A percentile compares a stretch with the other conserved stretches of the same genome.
Evolutionary conservation across 53 echinoderm and acorn worm genomes (phyloP).

Genomic region (Temnopleurus reevesii): DNA sequence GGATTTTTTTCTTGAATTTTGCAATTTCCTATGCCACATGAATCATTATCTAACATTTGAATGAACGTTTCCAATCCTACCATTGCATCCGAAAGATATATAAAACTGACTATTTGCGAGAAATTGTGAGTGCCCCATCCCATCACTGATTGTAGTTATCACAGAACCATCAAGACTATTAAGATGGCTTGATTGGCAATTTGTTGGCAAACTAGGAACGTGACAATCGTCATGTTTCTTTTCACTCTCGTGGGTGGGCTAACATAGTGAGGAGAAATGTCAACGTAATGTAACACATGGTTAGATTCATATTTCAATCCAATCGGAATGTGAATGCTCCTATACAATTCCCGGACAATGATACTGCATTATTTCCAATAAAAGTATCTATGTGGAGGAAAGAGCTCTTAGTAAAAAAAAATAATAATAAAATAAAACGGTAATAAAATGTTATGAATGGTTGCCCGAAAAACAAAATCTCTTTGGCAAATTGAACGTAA

Average conservation of each 20-base stretch:
- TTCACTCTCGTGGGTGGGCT: neutral
- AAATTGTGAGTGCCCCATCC: neutral
- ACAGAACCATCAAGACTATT: neutral
- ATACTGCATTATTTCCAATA: too few relatives aligned
- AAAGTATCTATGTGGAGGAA: too few relatives aligned
- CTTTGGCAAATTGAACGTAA: too few relatives aligned
- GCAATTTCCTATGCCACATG: neutral
- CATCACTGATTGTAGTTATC: neutral
- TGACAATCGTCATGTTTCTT: neutral
- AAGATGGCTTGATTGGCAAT: slow-evolving; percentile 6
- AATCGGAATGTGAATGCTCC: too few relatives aligned
- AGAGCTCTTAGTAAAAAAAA: too few relatives aligned
- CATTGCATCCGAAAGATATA: neutral
- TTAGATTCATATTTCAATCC: too few relatives aligned
- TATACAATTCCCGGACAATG: too few relatives aligned
- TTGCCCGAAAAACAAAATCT: too few relatives aligned
- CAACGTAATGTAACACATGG: neutral
- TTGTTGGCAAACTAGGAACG: neutral
- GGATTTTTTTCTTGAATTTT: too few relatives aligned
- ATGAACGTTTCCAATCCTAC: neutral
- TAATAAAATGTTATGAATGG: too few relatives aligned
- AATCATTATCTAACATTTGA: too few relatives aligned
- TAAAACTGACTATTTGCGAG: neutral
- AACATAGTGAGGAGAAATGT: neutral
- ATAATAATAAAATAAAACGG: too few relatives aligned